Evolutionary conservation across 2,113 vertebrate species (phyloP), one percentile per base, ranked within the genome.

Genomic region (Nannobrachium achirus): DNA sequence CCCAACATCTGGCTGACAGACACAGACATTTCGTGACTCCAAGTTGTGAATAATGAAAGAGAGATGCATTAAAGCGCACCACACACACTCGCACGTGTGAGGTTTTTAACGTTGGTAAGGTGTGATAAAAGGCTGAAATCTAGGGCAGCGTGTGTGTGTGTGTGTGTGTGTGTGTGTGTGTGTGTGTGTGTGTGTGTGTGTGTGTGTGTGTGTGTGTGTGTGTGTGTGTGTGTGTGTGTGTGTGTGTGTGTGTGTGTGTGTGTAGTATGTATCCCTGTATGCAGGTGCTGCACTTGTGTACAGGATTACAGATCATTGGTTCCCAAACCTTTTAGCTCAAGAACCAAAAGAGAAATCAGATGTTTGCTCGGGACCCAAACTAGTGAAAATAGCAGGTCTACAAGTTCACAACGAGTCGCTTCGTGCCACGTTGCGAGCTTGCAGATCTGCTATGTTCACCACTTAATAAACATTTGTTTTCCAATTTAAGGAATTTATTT

Each of bases 1-100:
- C 61, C 70, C 46, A 19, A 56, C 78, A 78, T 84, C 70, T 75
- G 72, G 75, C 64, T 69, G 80, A 85, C 57, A 51, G 62, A 74
- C 72, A 69, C 25, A 16, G 10, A 16, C 1, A 3, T 18, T 40
- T 33, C 70, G 18, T 9, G 5, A 33, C 56, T 66, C 76, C 74
- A 63, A 62, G 44, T 42, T 73, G 65, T 85, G 62, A 66, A 78
- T 80, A 84, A 80, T 78, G 40, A 71, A 71, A 44, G 50, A 38
- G 42, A 38, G 56, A 53, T 68, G 39, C 66, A 66, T 79, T 78
- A 68, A 81, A 66, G 41, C 13, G 38, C 13, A 55, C 11, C 40
- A 19, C 46, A 50, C 25, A 33, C 51, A 46, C 66, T 56, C 9
- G 33, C 73, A 60, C 71, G 11, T 25, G 18, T 46, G 44, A 33